Percentiles rank a stretch among this genome's conserved stretches.
Conservation (phyloP, 2,888 invertebrate species). For the Teinopalpus imperialis region DNA sequence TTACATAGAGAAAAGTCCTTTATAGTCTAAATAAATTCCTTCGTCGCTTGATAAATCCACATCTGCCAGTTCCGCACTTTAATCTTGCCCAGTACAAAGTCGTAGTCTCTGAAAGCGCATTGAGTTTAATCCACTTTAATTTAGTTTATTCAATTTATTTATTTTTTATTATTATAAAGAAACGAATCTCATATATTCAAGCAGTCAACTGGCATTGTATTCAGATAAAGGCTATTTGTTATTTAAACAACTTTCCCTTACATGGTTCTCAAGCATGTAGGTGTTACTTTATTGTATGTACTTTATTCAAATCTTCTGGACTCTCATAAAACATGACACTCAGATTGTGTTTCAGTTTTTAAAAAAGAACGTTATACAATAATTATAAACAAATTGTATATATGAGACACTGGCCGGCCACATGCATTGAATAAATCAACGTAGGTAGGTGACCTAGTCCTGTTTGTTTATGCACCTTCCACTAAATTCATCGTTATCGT, state of each 20-base stretch:
- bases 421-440: too few species aligned
- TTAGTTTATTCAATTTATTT: neutral
- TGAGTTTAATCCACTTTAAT: constrained; percentile 5
- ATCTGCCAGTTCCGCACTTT: constrained; percentile 13
- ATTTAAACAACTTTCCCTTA: constrained; percentile 13
- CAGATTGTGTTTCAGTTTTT: neutral
- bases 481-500: constrained; percentile 45
- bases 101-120: neutral
- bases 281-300: neutral
- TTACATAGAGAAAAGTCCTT: too few species aligned
- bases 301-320: constrained; percentile 6
- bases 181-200: constrained; percentile 17
- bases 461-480: constrained; percentile 71
- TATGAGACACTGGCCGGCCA: too few species aligned
- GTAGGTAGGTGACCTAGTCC: constrained; percentile 60
- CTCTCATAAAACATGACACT: neutral
- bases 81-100: constrained; percentile 10
- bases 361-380: neutral
- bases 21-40: too few species aligned
- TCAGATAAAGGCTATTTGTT: constrained; percentile 15
- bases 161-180: constrained; percentile 10
- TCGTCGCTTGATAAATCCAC: constrained; percentile 3
- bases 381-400: too few species aligned
- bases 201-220: constrained; percentile 11
- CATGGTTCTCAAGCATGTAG: constrained; percentile 1